Conservation (phyloP, 2,113 vertebrate species). For the Heptranchias perlo region DNA sequence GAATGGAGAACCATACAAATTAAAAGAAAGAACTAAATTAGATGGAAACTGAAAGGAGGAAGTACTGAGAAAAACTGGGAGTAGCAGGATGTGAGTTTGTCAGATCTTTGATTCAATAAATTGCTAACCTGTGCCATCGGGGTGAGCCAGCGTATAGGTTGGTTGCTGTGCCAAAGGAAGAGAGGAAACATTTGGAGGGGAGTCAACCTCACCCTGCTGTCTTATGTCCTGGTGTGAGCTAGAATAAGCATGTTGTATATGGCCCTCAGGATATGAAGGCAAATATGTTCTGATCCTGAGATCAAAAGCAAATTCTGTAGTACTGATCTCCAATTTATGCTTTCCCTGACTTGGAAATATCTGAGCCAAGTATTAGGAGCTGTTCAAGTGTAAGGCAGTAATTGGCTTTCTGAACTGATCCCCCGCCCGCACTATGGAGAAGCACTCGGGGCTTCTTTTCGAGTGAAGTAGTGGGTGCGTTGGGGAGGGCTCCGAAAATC, state of each 20-base stretch:
- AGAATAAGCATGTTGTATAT: not conserved
- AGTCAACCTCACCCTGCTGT: not conserved
- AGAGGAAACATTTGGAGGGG: not conserved
- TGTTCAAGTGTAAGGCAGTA: not conserved
- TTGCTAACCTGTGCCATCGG: not conserved
- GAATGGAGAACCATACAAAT: not conserved
- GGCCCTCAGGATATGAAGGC: not conserved
- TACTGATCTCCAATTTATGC: not conserved
- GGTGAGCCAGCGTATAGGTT: not conserved
- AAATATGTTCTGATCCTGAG: not conserved
- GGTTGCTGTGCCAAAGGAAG: not conserved
- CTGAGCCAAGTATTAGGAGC: not conserved
- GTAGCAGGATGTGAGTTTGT: not conserved
- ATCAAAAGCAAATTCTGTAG: not conserved
- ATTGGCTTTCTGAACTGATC: not conserved
- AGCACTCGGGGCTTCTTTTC: too few species aligned
- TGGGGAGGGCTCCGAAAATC: too few species aligned
- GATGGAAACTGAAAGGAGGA: not conserved
- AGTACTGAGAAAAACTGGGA: not conserved
- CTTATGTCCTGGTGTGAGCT: not conserved
- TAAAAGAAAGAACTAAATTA: not conserved
- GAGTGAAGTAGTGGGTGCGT: too few species aligned
- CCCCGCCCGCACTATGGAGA: not conserved
- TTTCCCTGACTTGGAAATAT: not conserved
- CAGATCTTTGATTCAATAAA: not conserved